Evolutionary conservation across 2,797 vertebrate genomes (phyloP).

Genomic region (Pelochelys cantorii): DNA sequence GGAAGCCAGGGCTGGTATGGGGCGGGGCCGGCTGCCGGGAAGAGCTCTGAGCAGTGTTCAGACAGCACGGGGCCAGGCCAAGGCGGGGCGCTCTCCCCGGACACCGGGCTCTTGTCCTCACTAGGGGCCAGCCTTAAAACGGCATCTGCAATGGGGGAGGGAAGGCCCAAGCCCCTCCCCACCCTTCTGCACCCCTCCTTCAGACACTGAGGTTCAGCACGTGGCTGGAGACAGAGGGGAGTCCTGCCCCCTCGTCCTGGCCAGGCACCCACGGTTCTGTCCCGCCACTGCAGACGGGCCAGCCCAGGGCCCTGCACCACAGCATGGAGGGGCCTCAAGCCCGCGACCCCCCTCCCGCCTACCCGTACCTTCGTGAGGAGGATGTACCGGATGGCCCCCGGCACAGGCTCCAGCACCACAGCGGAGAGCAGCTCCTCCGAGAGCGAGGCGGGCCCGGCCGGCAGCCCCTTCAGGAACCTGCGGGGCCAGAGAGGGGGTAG

Average conservation of each 20-base stretch:
- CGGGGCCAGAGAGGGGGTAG: not conserved
- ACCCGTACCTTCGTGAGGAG: slow-evolving; percentile 89
- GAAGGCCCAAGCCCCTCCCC: not conserved
- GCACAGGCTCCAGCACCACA: slow-evolving; percentile 81
- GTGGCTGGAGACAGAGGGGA: not conserved
- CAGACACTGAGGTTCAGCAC: not conserved
- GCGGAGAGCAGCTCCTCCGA: slow-evolving; percentile 81
- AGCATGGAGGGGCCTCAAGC: fast-evolving
- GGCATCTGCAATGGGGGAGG: not conserved
- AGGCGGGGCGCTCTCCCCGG: no score
- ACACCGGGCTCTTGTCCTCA: not conserved
- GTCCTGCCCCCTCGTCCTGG: not conserved
- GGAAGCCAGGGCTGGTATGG: not conserved
- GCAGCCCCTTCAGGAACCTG: slow-evolving; percentile 91
- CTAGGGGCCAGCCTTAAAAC: not conserved
- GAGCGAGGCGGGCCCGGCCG: slow-evolving; percentile 71
- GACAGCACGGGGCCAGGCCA: no score
- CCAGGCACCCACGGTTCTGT: fast-evolving
- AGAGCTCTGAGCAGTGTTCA: not conserved
- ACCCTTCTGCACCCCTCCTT: not conserved
- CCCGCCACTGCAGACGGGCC: not conserved
- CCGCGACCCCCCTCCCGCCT: fast-evolving
- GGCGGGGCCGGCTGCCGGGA: not conserved
- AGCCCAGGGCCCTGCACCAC: not conserved
- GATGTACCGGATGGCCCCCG: slow-evolving; percentile 86